Base-by-base conservation (phyloP, 2,113 vertebrate genomes). In the Sporophila hypoxantha region DNA sequence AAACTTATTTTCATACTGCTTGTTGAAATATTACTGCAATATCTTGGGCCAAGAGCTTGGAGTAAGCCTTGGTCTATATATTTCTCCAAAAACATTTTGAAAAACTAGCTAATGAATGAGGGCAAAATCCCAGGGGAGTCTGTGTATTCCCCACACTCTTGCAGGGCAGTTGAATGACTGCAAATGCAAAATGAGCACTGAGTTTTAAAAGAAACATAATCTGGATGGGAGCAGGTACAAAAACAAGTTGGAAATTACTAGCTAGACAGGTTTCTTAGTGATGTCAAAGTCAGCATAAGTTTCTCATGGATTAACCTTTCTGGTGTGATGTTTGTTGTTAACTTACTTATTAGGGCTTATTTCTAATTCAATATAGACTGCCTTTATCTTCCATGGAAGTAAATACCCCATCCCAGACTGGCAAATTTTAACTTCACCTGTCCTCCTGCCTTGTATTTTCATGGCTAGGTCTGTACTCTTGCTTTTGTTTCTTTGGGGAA, bases 201-300 rank as follows among this genome's bases (percentile, higher is more conserved):
- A 30, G 16, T 65, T 85, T 88, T 60, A 44, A 41, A 41, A 57
- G 6, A 71, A 85, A 39, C 5, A 15, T 49, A 17, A 19, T 39
- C 50, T 27, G 25, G 6, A 13, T 56, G 18, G 32, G 6, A 56
- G 21, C 14, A 67, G 20, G 8, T 74, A 32, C 19, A 53, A 44
- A 68, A 59, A 0, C 12, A 74, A 67, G 39, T n/a, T 6, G 75
- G 25, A 26, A 0, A 1, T 46, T 26, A 12, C 25, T 30, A 42
- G 3, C 5, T 64, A 26, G 39, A 17, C 3, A n/a, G 39, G 23
- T 59, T 74, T 81, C 17, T 60, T 37, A 52, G 44, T 16, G 23
- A n/a, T 19, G 34, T 73, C 37, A 17, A 32, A 85, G 8, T 42
- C 53, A 71, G 7, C 23, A 4, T 7, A 5, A 50, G 20, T 65